A percentile compares a stretch with the other conserved stretches of the same genome.
Evolutionary conservation across 2,113 vertebrate species (phyloP).

Genomic region (Baryphthengus martii): DNA sequence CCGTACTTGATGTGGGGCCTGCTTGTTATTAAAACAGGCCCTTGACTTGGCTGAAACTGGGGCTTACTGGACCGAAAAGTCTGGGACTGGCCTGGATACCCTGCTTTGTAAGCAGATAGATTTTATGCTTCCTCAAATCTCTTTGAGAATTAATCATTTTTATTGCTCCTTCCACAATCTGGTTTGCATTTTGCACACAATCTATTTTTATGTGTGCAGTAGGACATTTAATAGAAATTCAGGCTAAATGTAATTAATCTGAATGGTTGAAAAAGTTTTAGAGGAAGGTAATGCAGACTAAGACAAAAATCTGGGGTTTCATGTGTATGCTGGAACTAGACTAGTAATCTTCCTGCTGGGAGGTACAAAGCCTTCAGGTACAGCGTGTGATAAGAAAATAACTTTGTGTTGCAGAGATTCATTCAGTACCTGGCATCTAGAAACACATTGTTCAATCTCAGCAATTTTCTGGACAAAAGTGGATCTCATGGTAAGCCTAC

Average conservation of each 20-base stretch:
- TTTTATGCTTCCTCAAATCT: neutral
- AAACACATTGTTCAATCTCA: constrained; percentile 98
- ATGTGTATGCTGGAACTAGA: neutral
- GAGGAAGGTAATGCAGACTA: neutral
- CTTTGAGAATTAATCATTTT: neutral
- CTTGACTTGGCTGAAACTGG: neutral
- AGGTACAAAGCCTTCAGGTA: neutral
- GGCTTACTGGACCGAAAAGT: neutral
- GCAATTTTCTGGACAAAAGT: constrained; percentile 99
- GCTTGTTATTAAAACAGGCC: neutral
- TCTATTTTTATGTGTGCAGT: neutral
- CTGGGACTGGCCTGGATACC: neutral
- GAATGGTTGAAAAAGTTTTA: neutral
- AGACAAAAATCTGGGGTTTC: neutral
- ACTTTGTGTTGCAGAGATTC: constrained; percentile 85
- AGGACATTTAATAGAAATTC: neutral
- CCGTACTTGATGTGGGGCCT: neutral
- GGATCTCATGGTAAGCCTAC: constrained; percentile 90
- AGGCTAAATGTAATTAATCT: neutral
- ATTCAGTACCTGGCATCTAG: constrained; percentile 99
- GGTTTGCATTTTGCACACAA: neutral
- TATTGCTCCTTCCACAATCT: neutral
- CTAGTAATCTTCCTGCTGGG: neutral
- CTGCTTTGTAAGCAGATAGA: neutral
- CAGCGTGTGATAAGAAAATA: constrained; percentile 3